Evolutionary conservation across 2,888 invertebrate genomes (phyloP), one percentile per base, ranked within the genome.

Genomic region (Chouioia cunea): DNA sequence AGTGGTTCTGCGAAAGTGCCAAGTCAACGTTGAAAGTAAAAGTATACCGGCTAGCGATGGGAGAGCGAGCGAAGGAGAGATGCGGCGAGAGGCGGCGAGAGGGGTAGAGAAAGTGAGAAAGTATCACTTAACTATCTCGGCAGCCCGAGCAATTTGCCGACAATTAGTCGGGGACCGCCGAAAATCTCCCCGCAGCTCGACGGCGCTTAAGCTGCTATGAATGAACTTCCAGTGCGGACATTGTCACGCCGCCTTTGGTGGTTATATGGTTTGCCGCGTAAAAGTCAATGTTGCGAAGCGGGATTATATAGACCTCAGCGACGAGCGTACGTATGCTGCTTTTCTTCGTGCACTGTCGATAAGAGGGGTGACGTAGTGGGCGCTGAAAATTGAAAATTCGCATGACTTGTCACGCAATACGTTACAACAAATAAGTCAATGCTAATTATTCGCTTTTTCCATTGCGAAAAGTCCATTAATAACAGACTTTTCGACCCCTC

Each of bases 271-370:
- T n/a, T 15, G 22, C 22, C 46, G 27, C 48, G 44, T 69, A 53
- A 69, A 69, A 64, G 18, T 64, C 64, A 69, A 69, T 63, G 68
- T 57, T 15, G 36, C 69, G 69, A 44, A 22, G 12, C 16, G 10
- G n/a, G 36, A 12, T 36, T 36, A 36, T 50, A 16, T 16, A 50
- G 2, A 20, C 4, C 50, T 50, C 50, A 1, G 6, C 3, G 3
- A 8, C 50, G 10, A n/a, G n/a, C n/a, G n/a, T n/a, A n/a, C n/a
- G n/a, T n/a, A n/a, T n/a, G n/a, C n/a, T n/a, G n/a, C 16, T 50
- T 48, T 48, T 48, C 48, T 4, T 48, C 4, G 15, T 47, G 4
- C 14, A n/a, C 18, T 2, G 4, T n/a, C n/a, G n/a, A 18, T 12
- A 50, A 50, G 16, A 3, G 16, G 50, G 4, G 16, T 8, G 10